A percentile compares a stretch with the other conserved stretches of the same genome.
Conservation (phyloP, 2,113 vertebrate genomes). For the Prionailurus bengalensis region DNA sequence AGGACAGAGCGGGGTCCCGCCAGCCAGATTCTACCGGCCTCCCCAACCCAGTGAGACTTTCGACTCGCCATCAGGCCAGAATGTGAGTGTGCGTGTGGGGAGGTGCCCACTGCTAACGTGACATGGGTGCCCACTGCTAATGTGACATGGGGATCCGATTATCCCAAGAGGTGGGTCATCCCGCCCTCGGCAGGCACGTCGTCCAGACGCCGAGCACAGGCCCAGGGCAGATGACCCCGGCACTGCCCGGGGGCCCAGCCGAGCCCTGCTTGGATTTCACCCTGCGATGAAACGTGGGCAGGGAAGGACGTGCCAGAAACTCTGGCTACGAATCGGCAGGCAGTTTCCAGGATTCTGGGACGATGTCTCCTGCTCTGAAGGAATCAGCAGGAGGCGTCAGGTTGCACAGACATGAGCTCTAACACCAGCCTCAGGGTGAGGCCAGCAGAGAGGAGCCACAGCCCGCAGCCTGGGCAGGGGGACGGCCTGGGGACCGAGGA, state of each 20-base stretch:
- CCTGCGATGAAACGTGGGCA: accelerated
- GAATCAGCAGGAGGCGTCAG: background rate
- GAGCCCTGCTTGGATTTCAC: background rate
- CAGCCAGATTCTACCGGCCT: too few relatives aligned
- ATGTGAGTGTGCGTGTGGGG: background rate
- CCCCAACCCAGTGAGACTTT: background rate
- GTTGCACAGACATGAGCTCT: background rate
- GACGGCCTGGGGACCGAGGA: background rate
- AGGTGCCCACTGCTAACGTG: background rate
- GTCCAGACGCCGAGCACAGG: too few relatives aligned
- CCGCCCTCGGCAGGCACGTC: too few relatives aligned
- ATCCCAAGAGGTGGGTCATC: background rate
- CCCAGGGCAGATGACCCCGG: background rate
- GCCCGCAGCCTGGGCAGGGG: background rate
- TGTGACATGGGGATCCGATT: background rate
- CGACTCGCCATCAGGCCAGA: background rate
- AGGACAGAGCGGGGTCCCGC: background rate
- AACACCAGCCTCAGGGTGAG: accelerated
- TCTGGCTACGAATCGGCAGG: accelerated
- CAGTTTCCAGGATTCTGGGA: background rate
- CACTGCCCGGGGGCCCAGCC: background rate
- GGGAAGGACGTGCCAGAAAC: background rate
- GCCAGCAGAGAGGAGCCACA: background rate
- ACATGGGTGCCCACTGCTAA: background rate
- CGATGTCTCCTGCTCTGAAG: background rate